Conservation (phyloP, 2,113 vertebrate species). For the Camelus dromedarius region DNA sequence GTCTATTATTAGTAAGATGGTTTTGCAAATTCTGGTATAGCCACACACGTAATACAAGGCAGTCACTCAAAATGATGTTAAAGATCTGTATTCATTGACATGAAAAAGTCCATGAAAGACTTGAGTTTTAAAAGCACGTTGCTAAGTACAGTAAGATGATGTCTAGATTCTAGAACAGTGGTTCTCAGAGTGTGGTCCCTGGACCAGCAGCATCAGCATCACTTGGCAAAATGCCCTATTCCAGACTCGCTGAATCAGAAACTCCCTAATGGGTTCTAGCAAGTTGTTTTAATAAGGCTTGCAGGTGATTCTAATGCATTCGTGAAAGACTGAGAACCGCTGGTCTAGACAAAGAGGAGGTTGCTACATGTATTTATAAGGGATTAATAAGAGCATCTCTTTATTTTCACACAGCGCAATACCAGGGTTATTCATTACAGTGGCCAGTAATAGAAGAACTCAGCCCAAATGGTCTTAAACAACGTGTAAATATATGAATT, state of each 20-base stretch:
- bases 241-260: background rate
- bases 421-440: background rate
- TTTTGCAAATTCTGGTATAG: background rate
- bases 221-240: background rate
- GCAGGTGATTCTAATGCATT: background rate
- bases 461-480: background rate
- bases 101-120: slow-evolving; percentile 14
- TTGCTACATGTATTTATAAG: background rate
- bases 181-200: background rate
- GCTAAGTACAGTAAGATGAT: background rate
- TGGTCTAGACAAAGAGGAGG: background rate
- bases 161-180: background rate
- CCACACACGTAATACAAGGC: background rate
- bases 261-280: background rate
- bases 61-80: slow-evolving; percentile 3
- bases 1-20: background rate
- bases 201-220: background rate
- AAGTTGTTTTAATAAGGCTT: background rate
- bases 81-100: background rate
- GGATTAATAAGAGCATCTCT: background rate
- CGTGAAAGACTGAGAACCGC: background rate
- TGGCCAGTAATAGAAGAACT: background rate
- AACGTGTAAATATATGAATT: background rate
- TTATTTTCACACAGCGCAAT: background rate
- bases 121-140: background rate